Percentiles rank a stretch among this genome's conserved stretches.
Evolutionary conservation across 1,140 invertebrate genomes (phyloP).

Genomic region (Hypsibius dujardini): DNA sequence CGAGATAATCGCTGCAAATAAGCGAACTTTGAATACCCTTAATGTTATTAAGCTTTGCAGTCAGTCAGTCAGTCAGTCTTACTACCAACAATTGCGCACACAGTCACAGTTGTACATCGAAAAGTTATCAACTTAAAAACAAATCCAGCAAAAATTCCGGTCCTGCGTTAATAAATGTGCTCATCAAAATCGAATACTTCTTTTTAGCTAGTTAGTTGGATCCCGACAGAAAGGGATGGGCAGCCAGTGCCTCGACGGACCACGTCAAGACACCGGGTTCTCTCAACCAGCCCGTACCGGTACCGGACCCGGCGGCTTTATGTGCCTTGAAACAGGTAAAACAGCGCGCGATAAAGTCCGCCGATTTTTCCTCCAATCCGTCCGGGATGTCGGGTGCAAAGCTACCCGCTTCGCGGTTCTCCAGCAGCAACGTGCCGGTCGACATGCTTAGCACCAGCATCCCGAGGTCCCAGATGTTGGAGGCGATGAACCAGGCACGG

Average conservation of each 20-base stretch:
- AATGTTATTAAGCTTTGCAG: too few relatives aligned
- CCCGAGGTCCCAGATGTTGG: neutral
- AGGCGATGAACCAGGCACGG: neutral
- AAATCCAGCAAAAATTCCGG: too few relatives aligned
- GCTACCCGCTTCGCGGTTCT: neutral
- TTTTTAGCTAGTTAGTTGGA: too few relatives aligned
- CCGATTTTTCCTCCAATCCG: neutral
- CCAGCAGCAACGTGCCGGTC: neutral
- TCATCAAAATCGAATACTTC: too few relatives aligned
- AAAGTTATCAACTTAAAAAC: too few relatives aligned
- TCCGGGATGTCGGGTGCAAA: neutral
- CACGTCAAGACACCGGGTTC: neutral
- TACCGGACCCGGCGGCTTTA: neutral
- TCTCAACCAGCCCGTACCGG: neutral
- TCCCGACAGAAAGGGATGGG: neutral
- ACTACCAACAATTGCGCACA: too few relatives aligned
- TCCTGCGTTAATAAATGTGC: too few relatives aligned
- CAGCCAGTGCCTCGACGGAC: neutral
- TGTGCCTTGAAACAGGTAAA: slow-evolving; percentile 1
- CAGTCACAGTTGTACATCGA: too few relatives aligned
- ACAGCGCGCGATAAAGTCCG: neutral
- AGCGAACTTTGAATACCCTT: too few relatives aligned
- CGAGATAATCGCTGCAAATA: too few relatives aligned
- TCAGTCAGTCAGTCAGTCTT: too few relatives aligned
- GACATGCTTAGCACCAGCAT: slow-evolving; percentile 4